Evolutionary conservation across 2,113 vertebrate species (phyloP).

Genomic region (Steatornis caripensis): DNA sequence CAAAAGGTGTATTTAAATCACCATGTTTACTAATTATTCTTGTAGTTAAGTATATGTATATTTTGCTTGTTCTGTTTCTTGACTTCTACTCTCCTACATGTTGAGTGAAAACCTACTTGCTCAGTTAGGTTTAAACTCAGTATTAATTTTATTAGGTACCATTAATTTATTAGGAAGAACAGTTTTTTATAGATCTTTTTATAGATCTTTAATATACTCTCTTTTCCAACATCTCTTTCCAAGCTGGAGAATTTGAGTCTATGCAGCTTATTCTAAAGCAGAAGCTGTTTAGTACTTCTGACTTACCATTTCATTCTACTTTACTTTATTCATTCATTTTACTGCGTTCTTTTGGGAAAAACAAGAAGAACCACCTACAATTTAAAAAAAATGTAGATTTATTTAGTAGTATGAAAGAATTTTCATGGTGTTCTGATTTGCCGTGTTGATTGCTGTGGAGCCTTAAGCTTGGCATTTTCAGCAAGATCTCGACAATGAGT

Average conservation of each 20-base stretch:
- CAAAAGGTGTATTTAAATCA: not conserved
- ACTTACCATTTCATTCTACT: not conserved
- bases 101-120: not conserved
- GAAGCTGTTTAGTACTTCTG: not conserved
- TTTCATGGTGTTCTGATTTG: not conserved
- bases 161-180: not conserved
- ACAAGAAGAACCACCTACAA: not conserved
- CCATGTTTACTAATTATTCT: not conserved
- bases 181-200: too few species aligned
- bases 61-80: not conserved
- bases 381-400: not conserved
- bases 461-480: not conserved
- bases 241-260: not conserved
- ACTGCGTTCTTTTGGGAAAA: not conserved
- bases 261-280: not conserved
- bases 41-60: not conserved
- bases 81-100: not conserved
- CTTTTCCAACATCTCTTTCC: not conserved
- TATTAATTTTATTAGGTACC: not conserved
- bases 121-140: not conserved
- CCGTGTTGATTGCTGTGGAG: not conserved
- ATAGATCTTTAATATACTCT: not conserved
- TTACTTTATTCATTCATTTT: too few species aligned
- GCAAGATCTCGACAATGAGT: not conserved
- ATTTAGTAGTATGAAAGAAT: not conserved